Percentiles rank a stretch among this genome's conserved stretches.
Conservation (phyloP, 2,797 vertebrate genomes). For the Petrocephalus sullivani region DNA sequence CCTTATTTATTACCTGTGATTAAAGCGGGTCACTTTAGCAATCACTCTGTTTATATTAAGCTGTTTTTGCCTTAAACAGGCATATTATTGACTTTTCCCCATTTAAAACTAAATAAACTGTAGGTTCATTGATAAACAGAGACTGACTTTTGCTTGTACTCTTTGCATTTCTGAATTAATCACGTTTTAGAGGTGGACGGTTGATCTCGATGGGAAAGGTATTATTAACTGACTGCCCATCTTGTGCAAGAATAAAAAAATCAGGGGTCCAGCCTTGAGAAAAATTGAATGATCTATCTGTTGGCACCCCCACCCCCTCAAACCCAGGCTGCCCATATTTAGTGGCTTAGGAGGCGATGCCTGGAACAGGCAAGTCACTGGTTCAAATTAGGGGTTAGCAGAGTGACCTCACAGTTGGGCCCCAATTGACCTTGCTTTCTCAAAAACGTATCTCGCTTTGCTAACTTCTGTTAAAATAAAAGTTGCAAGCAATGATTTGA, state of each 20-base stretch:
- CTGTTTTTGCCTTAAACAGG: constrained; percentile 27
- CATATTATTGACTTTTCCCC: constrained; percentile 22
- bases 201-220: neutral
- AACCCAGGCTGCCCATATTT: neutral
- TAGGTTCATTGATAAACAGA: constrained; percentile 16
- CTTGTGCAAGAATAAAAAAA: neutral
- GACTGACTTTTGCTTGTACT: neutral
- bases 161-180: neutral
- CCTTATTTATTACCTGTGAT: constrained; percentile 5
- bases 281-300: neutral
- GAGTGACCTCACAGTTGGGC: neutral
- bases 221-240: neutral
- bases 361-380: neutral
- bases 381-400: neutral
- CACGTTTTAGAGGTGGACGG: constrained; percentile 9
- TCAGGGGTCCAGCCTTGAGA: neutral
- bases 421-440: neutral
- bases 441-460: neutral
- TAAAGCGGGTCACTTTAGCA: constrained; percentile 5
- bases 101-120: constrained; percentile 15
- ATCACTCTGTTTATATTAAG: constrained; percentile 23
- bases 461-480: neutral
- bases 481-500: neutral
- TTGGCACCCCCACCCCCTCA: neutral
- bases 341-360: neutral